A percentile compares a stretch with the other conserved stretches of the same genome.
These are phyloP conservation scores for Chalcosyrphus nemorum DNA, from an alignment of 2,888 invertebrate genomes.

Conservation along the genomic window DNA sequence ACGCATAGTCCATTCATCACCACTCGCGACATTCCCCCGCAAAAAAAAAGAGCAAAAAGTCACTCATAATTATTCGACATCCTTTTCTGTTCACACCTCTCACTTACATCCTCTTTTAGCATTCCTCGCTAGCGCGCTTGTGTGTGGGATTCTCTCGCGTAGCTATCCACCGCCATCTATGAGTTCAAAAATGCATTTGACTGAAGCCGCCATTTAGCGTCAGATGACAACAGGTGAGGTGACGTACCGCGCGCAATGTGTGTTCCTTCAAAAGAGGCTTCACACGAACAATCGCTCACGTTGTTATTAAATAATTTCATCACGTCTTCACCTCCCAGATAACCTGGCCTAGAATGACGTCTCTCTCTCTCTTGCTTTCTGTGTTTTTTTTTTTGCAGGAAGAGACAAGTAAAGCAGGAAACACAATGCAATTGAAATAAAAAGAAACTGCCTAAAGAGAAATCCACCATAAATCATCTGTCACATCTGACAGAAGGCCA, in stretches of 20 bases:
- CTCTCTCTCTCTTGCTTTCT: neutral
- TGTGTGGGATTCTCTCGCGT: constrained; percentile 40
- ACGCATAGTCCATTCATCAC: neutral
- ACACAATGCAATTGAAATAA: constrained; percentile 15
- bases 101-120: neutral
- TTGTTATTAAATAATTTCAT: constrained; percentile 58
- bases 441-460: constrained; percentile 13
- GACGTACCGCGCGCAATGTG: constrained; percentile 40
- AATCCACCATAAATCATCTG: constrained; percentile 58
- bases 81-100: constrained; percentile 8
- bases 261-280: constrained; percentile 31
- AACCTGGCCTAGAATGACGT: constrained; percentile 45
- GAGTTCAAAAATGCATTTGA: constrained; percentile 62
- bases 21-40: neutral
- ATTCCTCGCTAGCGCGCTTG: neutral
- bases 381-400: neutral
- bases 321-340: constrained; percentile 42
- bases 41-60: neutral
- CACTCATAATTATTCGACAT: neutral
- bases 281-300: constrained; percentile 25
- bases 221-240: constrained; percentile 49
- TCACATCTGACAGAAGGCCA: constrained; percentile 51
- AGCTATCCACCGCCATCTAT: constrained; percentile 28
- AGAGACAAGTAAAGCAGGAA: constrained; percentile 16
- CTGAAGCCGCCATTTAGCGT: constrained; percentile 56